Conservation (phyloP, 2,888 invertebrate genomes). For the Dryomyza anilis region DNA sequence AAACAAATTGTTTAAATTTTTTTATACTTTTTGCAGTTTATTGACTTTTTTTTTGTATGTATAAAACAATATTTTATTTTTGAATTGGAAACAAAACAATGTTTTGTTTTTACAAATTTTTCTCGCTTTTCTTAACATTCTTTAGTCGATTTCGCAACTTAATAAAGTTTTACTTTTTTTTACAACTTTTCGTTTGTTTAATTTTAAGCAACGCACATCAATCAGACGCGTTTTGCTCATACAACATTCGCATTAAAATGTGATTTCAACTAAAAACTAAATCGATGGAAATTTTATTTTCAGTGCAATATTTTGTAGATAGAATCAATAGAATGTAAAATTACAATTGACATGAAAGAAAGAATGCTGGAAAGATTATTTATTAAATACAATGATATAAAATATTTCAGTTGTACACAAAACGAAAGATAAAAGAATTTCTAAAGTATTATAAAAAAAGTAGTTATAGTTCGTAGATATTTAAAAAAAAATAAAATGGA, state of each 20-base stretch:
- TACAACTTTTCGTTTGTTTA: neutral
- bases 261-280: neutral
- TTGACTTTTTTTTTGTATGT: constrained; percentile 32
- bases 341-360: too few relatives aligned
- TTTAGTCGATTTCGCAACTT: constrained; percentile 5
- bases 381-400: too few relatives aligned
- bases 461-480: too few relatives aligned
- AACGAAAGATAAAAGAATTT: too few relatives aligned
- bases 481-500: neutral
- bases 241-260: neutral
- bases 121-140: constrained; percentile 18
- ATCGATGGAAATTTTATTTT: neutral
- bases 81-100: constrained; percentile 25
- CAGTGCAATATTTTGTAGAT: neutral
- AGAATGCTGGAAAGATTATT: too few relatives aligned
- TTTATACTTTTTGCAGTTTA: constrained; percentile 33
- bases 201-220: neutral
- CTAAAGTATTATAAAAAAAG: too few relatives aligned
- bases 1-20: constrained; percentile 20
- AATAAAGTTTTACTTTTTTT: constrained; percentile 1
- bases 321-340: neutral
- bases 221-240: neutral
- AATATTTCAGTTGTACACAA: too few relatives aligned
- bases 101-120: constrained; percentile 25
- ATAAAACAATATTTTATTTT: constrained; percentile 29